A percentile compares a stretch with the other conserved stretches of the same genome.
Conservation (phyloP, 2,888 invertebrate species). For the Icerya purchasi region DNA sequence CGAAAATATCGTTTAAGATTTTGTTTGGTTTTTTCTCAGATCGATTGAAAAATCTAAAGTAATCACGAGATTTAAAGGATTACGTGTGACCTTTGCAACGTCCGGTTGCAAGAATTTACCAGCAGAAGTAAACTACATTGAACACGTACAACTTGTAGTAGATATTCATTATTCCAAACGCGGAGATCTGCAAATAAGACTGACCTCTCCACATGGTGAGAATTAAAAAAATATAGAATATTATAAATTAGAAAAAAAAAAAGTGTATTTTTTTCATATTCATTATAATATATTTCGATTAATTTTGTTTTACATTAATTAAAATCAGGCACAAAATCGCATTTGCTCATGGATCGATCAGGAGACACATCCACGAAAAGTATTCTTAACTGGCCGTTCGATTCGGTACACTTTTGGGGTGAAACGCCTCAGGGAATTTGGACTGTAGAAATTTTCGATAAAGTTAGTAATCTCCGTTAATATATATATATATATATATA, state of each 20-base stretch:
- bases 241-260: no score
- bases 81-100: slow-evolving; percentile 6
- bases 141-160: slow-evolving; percentile 60
- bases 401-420: slow-evolving; percentile 79
- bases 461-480: no score
- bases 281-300: background rate
- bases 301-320: background rate
- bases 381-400: slow-evolving; percentile 62
- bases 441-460: slow-evolving; percentile 31
- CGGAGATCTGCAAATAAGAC: slow-evolving; percentile 50
- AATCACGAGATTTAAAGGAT: background rate
- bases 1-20: no score
- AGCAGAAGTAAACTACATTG: slow-evolving; percentile 35
- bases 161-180: slow-evolving; percentile 47
- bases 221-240: no score
- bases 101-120: slow-evolving; percentile 18
- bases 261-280: no score
- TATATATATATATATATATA: no score
- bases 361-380: slow-evolving; percentile 43
- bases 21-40: background rate
- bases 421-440: slow-evolving; percentile 58
- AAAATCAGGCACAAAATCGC: slow-evolving; percentile 40
- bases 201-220: slow-evolving; percentile 56
- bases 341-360: slow-evolving; percentile 44
- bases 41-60: background rate